These are phyloP conservation scores for Hypothenemus hampei DNA, from an alignment of 1,140 invertebrate genomes.

Conservation along the genomic window DNA sequence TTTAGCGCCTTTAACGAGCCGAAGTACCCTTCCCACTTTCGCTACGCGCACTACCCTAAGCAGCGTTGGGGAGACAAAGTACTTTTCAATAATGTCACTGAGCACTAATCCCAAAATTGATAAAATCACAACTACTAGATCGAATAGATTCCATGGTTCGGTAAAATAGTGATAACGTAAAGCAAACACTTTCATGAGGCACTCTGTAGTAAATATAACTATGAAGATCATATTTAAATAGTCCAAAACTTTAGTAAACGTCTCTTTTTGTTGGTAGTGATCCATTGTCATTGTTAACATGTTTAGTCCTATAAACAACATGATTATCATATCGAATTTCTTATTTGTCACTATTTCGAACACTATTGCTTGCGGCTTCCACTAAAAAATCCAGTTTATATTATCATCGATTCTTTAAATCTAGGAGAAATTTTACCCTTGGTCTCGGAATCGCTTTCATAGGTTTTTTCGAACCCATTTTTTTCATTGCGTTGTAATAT, in stretches of 20 bases:
- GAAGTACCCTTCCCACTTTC: slow-evolving; percentile 93
- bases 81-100: slow-evolving; percentile 94
- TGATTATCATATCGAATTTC: slow-evolving; percentile 99
- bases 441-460: slow-evolving; percentile 96
- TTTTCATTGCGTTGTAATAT: slow-evolving; percentile 99
- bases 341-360: slow-evolving; percentile 97
- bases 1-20: slow-evolving; percentile 95
- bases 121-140: slow-evolving; percentile 97
- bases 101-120: slow-evolving; percentile 95
- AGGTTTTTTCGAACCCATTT: slow-evolving; percentile 97
- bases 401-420: background rate
- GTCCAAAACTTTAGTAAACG: slow-evolving; percentile 78
- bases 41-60: slow-evolving; percentile 95
- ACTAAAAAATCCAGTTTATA: slow-evolving; percentile 59
- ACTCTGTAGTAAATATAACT: slow-evolving; percentile 96
- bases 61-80: slow-evolving; percentile 95
- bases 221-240: slow-evolving; percentile 97
- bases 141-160: slow-evolving; percentile 99
- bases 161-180: slow-evolving; percentile 97
- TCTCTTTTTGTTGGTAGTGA: slow-evolving; percentile 83
- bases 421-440: slow-evolving; percentile 51
- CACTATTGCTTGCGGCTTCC: slow-evolving; percentile 90
- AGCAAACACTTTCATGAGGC: slow-evolving; percentile 95
- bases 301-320: slow-evolving; percentile 97
- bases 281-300: slow-evolving; percentile 99